Evolutionary conservation across 2,797 vertebrate genomes (phyloP), one percentile per base, ranked within the genome.

Genomic region (Caiman crocodilus): DNA sequence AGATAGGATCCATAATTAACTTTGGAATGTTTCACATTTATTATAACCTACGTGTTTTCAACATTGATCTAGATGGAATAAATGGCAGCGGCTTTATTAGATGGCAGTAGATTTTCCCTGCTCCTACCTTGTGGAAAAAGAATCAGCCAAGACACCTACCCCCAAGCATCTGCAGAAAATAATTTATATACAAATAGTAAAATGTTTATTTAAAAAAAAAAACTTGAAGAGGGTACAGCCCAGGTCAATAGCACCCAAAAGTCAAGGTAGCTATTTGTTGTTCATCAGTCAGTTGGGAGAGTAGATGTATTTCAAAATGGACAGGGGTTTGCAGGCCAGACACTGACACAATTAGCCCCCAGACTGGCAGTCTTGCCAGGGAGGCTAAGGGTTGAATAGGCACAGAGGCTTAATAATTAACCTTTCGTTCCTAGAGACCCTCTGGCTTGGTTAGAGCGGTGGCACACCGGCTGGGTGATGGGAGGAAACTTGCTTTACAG

Each of bases 1-100:
- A 95, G 90, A 94, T 94, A 93, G 92, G 28, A 90, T 84, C 88
- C 6, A 3, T 88, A 89, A 96, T 96, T 95, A 95, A 92, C 82
- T 93, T 50, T n/a, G 73, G 85, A 89, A 87, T 95, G 87, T 93
- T 89, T 95, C 77, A 80, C 8, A 10, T 57, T 32, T 25, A 14
- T 74, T 55, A 26, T 63, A 63, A 17, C 26, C 63, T n/a, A 20
- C 35, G 55, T 76, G 32, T 78, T 57, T 50, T 77, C 28, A 42
- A 60, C 3, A 5, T 10, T 23, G 28, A 26, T 69, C 10, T 26
- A 67, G 35, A 23, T 85, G 88, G 93, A 94, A 64, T 80, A 85
- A 85, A 28, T 50, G 67, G 75, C 89, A 95, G 83, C 78, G 92
- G 85, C 35, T 86, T 75, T 67, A 88, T 85, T 89, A 89, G 42